Conservation (phyloP, 2,888 invertebrate genomes). For the Pollenia griseotomentosa region DNA sequence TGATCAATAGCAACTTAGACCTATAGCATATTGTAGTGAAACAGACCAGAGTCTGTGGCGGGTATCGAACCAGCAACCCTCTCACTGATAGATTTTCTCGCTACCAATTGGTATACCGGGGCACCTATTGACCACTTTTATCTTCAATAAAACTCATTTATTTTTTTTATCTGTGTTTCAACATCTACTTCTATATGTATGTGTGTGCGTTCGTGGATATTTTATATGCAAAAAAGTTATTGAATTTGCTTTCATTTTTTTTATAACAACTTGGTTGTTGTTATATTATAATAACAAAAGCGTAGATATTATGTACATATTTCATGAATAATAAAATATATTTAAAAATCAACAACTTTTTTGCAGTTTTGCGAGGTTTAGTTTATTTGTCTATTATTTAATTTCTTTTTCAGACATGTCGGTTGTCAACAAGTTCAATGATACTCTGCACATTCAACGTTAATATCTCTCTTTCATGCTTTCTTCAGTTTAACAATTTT, state of each 20-base stretch:
- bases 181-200: background rate
- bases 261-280: background rate
- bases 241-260: constrained; percentile 33
- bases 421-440: constrained; percentile 58
- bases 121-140: no score
- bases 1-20: no score
- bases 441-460: background rate
- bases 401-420: constrained; percentile 34
- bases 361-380: constrained; percentile 10
- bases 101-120: no score
- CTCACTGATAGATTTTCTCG: no score
- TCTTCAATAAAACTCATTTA: background rate
- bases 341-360: constrained; percentile 1
- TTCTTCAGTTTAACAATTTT: constrained; percentile 41
- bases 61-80: no score
- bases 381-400: constrained; percentile 16
- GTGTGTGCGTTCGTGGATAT: background rate
- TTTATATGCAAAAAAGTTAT: constrained; percentile 24
- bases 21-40: no score
- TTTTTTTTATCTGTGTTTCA: constrained; percentile 19
- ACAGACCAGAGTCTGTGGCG: no score
- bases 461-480: background rate
- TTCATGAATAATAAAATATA: constrained; percentile 38
- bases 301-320: background rate
- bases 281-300: constrained; percentile 25